Conservation (phyloP, 2,797 vertebrate genomes). For the Cephalopachus bancanus region DNA sequence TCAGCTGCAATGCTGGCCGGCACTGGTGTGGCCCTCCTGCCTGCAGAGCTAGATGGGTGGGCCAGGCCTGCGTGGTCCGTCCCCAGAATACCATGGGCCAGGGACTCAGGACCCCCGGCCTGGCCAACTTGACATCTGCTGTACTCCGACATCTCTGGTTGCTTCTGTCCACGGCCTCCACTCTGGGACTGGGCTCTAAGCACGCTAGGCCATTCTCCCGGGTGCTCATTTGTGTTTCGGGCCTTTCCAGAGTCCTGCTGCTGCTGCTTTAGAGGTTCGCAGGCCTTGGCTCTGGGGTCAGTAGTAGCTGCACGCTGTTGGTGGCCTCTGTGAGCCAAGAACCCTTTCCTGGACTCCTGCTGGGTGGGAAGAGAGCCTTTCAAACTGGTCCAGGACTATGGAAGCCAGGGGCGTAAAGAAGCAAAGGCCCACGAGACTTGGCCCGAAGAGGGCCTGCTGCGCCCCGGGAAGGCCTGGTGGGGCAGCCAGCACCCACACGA, state of each 20-base stretch:
- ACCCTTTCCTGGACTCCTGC: background rate
- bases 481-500: too few relatives aligned
- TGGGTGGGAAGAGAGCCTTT: background rate
- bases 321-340: background rate
- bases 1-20: background rate
- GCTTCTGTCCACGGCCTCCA: background rate
- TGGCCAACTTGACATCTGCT: too few relatives aligned
- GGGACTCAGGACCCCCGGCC: too few relatives aligned
- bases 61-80: too few relatives aligned
- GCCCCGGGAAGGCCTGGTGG: background rate
- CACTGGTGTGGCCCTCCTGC: too few relatives aligned
- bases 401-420: background rate
- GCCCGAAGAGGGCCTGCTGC: background rate
- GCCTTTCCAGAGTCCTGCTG: background rate
- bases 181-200: background rate
- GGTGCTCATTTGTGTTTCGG: background rate
- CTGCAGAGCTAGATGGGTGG: too few relatives aligned
- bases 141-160: background rate
- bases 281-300: background rate
- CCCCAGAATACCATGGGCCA: too few relatives aligned
- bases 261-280: background rate
- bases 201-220: background rate
- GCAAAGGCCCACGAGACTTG: background rate
- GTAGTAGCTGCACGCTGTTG: background rate
- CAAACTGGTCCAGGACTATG: background rate